Evolutionary conservation across 2,888 invertebrate genomes (phyloP).

Genomic region (Drosophila cognata): DNA sequence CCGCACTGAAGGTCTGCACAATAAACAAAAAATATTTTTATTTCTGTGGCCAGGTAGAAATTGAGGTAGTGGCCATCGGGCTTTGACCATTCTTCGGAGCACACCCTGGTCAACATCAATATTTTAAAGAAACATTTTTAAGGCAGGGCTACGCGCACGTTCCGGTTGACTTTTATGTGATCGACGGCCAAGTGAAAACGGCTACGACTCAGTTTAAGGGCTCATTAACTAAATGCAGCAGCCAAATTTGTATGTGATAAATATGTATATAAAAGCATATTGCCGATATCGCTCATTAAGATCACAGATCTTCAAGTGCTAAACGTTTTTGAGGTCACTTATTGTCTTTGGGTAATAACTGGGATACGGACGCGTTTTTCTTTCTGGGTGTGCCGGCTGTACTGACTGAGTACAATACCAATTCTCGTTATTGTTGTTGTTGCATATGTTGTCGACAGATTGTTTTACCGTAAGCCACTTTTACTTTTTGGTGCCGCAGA

Average conservation of each 20-base stretch:
- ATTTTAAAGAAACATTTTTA: conserved; percentile 21
- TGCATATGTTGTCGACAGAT: conserved; percentile 28
- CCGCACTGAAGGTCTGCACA: conserved; percentile 71
- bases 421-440: conserved; percentile 37
- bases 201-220: conserved; percentile 55
- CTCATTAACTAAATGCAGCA: conserved; percentile 75
- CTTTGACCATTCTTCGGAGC: conserved; percentile 69
- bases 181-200: conserved; percentile 58
- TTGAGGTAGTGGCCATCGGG: conserved; percentile 49
- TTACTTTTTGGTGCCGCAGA: conserved; percentile 64
- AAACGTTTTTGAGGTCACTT: conserved; percentile 77
- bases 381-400: conserved; percentile 37
- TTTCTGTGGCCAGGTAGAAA: conserved; percentile 65
- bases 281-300: conserved; percentile 60
- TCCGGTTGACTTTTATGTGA: conserved; percentile 32
- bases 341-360: conserved; percentile 61
- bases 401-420: conserved; percentile 18
- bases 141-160: conserved; percentile 55
- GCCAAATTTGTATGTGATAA: conserved; percentile 40
- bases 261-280: conserved; percentile 16
- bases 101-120: conserved; percentile 47
- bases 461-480: conserved; percentile 76
- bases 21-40: conserved; percentile 26
- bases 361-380: conserved; percentile 42
- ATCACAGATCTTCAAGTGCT: conserved; percentile 67